Base-by-base conservation (phyloP, 1,140 invertebrate species). In the Atta texana region DNA sequence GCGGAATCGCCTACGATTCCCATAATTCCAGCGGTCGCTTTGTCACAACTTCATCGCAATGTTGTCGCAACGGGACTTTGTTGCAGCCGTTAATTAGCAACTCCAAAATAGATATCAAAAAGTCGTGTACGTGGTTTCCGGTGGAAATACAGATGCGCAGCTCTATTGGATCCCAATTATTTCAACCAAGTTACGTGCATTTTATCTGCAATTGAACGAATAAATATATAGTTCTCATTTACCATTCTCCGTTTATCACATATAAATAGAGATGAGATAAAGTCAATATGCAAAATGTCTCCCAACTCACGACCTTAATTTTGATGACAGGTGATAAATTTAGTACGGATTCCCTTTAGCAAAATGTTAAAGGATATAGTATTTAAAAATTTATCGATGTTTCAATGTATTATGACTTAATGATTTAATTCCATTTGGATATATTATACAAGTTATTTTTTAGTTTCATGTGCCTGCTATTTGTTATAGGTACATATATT, bases 21-120 rank as follows among this genome's bases (percentile, higher is more conserved):
- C 80, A 75, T 84, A 84, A 84, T 84, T 84, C 69, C 80, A 61
- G 8, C 69, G 69, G 69, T 75, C 39, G 80, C 80, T 84, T 84
- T 84, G 80, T 84, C 80, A 57, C 55, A 84, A 84, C 80, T 84
- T 84, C 39, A 59, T 84, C 80, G 80, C 69, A 75, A 74, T 61
- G 80, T 82, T 74, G 80, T 59, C 68, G 68, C 53, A 49, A 55
- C 39, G 18, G 44, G 55, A 82, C 80, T 84, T 84, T 84, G 80
- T 84, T 61, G 44, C 80, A 61, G 44, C 69, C 71, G 69, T 84
- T 84, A 84, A 84, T 84, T 84, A 74, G 80, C 69, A 61, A 75
- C 55, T 44, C 14, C 55, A 71, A 84, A 74, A 61, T 61, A 84
- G 55, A 74, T 24, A 57, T 61, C 69, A 71, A 84, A 84, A 84